Evolutionary conservation across 1,140 invertebrate species (phyloP).

Genomic region (Leguminivora glycinivorella): DNA sequence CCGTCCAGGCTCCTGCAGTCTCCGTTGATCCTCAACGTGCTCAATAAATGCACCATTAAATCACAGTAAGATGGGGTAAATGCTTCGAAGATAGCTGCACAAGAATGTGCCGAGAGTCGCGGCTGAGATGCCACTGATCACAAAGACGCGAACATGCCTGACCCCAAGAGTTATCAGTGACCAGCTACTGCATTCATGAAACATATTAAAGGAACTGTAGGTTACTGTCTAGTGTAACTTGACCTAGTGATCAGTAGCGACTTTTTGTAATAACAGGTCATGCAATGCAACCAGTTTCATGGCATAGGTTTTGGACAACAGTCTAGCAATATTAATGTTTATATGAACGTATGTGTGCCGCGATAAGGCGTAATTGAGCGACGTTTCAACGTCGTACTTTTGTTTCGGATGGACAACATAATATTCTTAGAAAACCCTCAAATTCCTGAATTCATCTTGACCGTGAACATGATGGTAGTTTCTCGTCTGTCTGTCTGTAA

Average conservation of each 20-base stretch:
- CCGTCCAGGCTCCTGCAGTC: constrained; percentile 38
- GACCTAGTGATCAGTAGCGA: background rate
- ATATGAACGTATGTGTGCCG: constrained; percentile 10
- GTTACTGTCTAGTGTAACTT: constrained; percentile 44
- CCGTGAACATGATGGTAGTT: too few species aligned
- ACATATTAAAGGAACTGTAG: constrained; percentile 13
- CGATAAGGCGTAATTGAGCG: constrained; percentile 12
- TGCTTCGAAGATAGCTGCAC: constrained; percentile 34
- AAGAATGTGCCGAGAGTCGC: constrained; percentile 41
- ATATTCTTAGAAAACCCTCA: background rate
- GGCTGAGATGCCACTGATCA: constrained; percentile 58
- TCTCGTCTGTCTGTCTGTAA: too few species aligned
- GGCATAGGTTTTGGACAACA: background rate
- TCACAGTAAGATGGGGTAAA: constrained; percentile 41
- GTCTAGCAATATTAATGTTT: background rate
- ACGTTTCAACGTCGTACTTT: background rate
- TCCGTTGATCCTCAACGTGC: constrained; percentile 41
- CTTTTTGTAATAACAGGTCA: background rate
- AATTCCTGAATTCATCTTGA: background rate
- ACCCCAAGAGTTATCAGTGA: constrained; percentile 57
- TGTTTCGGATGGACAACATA: constrained; percentile 1
- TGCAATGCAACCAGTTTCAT: background rate
- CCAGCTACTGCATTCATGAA: constrained; percentile 43
- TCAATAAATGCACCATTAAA: constrained; percentile 67
- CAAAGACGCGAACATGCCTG: constrained; percentile 56